Evolutionary conservation across 2,888 invertebrate species (phyloP).

Genomic region (Perithous albicinctus): DNA sequence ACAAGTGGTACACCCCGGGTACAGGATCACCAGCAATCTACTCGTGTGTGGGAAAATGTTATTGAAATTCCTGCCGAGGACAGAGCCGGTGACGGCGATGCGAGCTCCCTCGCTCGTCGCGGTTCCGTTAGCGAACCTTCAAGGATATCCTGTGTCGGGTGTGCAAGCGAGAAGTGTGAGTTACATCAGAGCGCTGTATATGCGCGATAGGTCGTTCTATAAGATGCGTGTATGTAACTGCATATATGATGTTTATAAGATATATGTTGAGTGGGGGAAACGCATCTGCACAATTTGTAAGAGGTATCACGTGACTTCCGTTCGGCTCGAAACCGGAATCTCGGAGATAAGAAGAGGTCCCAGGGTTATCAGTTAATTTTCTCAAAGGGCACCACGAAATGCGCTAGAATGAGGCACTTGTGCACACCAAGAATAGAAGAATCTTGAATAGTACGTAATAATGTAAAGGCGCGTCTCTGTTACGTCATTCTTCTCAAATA

Average conservation of each 20-base stretch:
- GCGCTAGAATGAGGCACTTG: background rate
- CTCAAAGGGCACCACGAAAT: constrained; percentile 7
- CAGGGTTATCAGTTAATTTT: constrained; percentile 41
- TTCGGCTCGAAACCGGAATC: constrained; percentile 29
- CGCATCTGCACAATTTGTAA: constrained; percentile 30
- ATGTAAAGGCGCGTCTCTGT: background rate
- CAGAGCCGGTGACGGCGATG: constrained; percentile 63
- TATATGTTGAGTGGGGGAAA: constrained; percentile 31
- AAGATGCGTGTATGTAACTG: background rate
- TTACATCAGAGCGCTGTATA: constrained; percentile 72
- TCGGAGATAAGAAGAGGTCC: constrained; percentile 46
- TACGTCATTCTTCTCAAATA: background rate
- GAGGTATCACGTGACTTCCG: constrained; percentile 48
- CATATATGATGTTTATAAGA: background rate
- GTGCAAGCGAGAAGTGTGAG: constrained; percentile 80
- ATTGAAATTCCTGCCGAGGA: constrained; percentile 75
- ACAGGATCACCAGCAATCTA: constrained; percentile 60
- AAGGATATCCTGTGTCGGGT: constrained; percentile 83
- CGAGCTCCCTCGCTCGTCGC: constrained; percentile 33
- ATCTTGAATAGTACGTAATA: background rate
- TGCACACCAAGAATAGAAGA: constrained; percentile 7
- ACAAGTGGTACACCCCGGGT: constrained; percentile 40
- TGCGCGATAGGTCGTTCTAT: constrained; percentile 46
- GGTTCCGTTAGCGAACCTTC: constrained; percentile 76
- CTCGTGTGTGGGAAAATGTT: constrained; percentile 79